Base-by-base conservation (phyloP, 2,113 vertebrate genomes). In the Bubo blakistoni region DNA sequence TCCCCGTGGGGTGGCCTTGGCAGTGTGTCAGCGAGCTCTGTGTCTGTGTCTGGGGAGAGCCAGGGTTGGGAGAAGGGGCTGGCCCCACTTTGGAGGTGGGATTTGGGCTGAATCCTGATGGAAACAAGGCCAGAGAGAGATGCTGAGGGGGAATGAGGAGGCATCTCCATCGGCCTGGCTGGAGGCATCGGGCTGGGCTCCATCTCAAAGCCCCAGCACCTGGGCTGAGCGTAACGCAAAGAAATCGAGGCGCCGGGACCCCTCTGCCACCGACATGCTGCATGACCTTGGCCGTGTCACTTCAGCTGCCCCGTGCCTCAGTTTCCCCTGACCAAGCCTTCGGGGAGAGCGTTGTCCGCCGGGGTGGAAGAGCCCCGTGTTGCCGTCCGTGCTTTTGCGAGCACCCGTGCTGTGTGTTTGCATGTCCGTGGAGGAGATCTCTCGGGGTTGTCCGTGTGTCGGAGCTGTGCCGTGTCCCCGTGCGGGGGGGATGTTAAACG, bases 141-240 rank as follows among this genome's bases (percentile, higher is more conserved):
- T 58, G 61, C 69, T 26, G 47, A 70, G 27, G 44, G 57, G 47
- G 16, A 17, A 8, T 10, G 5, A 59, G 74, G 47, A 51, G 55
- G 44, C 30, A 20, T 38, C 81, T 52, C 40, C 30, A 3, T 24
- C 8, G 0, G 32, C 51, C 7, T 0, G 8, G 57, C 81, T 67
- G 77, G 47, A 92, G 73, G 44, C 69, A 9, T 54, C 40, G 13
- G 51, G 73, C 74, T 88, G 1, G 0, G 79, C 81, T 86, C 54
- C 2, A 0, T 57, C 76, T 82, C 62, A 11, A 49, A 85, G 81
- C n/a, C 38, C 14, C 27, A 1, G 30, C 2, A 3, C 72, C 42
- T 0, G 3, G 46, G 29, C 51, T 27, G 26, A 72, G 70, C 3
- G 0, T 46, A 40, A 73, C 51, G 1, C 0, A 4, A 54, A 90